phyloP scores from a whole-genome alignment of 2,113 vertebrate species.

The Cepphus grylle region DNA sequence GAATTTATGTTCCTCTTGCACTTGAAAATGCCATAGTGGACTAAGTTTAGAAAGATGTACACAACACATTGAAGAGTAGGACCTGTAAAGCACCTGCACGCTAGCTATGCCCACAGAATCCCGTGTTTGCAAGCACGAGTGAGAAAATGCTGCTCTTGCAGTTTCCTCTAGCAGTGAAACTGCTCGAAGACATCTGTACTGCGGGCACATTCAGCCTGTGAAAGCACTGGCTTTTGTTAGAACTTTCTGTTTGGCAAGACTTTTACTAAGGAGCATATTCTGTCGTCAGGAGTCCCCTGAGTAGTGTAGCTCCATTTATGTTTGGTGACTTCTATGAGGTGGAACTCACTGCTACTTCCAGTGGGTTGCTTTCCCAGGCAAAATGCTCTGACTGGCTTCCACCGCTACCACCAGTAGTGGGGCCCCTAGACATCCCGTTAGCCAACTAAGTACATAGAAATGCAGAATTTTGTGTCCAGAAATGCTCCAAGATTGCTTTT shows the following conservation, averaged over 20 bases:
- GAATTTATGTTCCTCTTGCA: background rate
- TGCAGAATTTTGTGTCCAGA: background rate
- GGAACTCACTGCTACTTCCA: background rate
- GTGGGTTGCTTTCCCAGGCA: background rate
- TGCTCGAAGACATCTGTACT: background rate
- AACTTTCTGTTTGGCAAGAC: constrained; percentile 1
- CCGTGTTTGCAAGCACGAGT: background rate
- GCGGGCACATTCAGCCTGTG: background rate
- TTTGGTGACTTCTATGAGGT: background rate
- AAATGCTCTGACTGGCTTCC: background rate
- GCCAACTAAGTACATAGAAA: background rate
- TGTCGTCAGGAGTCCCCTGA: background rate
- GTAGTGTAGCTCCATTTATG: background rate
- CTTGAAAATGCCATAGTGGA: background rate
- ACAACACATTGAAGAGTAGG: background rate
- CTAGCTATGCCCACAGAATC: background rate
- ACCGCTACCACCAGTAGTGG: background rate
- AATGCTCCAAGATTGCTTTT: background rate
- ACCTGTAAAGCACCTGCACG: background rate
- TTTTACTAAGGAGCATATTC: background rate
- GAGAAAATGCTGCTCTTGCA: constrained; percentile 25
- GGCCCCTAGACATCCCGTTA: background rate
- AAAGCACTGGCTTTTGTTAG: background rate
- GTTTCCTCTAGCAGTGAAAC: background rate
- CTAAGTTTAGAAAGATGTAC: background rate